Percentiles rank a stretch among this genome's conserved stretches.
phyloP scores from a whole-genome alignment of 2,797 vertebrate genomes.

The Chloroceryle amazona region DNA sequence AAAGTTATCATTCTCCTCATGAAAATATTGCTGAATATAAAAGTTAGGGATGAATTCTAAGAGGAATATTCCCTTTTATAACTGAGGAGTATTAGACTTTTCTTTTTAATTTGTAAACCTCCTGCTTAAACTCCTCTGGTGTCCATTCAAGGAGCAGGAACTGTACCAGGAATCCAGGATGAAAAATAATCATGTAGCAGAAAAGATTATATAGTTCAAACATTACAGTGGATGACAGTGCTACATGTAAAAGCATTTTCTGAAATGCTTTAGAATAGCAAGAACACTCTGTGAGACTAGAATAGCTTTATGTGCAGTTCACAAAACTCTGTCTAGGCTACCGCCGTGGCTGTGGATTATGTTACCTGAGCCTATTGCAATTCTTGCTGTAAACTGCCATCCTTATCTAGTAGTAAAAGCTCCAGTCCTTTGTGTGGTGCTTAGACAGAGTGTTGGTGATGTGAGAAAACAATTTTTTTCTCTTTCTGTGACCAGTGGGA shows the following conservation, averaged over 20 bases:
- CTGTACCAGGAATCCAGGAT: not conserved
- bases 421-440: not conserved
- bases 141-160: not conserved
- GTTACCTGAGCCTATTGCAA: not conserved
- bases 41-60: not conserved
- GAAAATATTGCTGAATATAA: not conserved
- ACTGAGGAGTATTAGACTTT: not conserved
- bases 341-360: not conserved
- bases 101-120: not conserved
- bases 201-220: not conserved
- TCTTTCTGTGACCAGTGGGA: no score
- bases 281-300: not conserved
- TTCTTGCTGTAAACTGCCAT: conserved; percentile 30
- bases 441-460: not conserved
- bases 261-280: not conserved
- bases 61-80: not conserved
- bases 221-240: not conserved
- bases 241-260: not conserved
- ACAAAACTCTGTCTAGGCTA: not conserved
- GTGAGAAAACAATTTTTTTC: not conserved
- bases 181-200: not conserved
- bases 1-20: not conserved
- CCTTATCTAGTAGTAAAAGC: conserved; percentile 23
- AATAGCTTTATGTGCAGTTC: not conserved
- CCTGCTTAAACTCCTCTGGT: not conserved